Conservation (phyloP, 2,797 vertebrate genomes). For the Ceyx erithaca region DNA sequence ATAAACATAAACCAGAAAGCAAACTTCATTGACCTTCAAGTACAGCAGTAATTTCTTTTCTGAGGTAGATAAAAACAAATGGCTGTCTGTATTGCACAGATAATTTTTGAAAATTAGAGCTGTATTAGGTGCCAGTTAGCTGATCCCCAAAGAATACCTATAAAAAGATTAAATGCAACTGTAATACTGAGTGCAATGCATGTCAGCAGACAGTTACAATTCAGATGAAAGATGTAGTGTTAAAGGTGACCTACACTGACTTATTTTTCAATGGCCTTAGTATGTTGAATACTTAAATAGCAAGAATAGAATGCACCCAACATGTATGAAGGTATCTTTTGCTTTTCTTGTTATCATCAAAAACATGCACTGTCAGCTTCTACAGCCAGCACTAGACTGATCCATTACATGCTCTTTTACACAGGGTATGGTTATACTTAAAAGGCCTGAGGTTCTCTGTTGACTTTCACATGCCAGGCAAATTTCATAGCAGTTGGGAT, state of each 20-base stretch:
- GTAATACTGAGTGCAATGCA: not conserved
- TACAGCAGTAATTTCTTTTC: constrained; percentile 12
- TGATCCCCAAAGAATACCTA: constrained; percentile 22
- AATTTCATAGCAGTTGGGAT: not conserved
- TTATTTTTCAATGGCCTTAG: constrained; percentile 4
- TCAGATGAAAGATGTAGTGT: not conserved
- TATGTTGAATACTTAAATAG: not conserved
- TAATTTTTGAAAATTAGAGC: constrained; percentile 30
- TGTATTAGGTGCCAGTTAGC: constrained; percentile 44
- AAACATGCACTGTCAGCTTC: not conserved
- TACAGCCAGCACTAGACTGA: not conserved
- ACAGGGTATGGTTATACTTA: not conserved
- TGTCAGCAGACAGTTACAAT: constrained; percentile 13
- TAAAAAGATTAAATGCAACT: constrained; percentile 14
- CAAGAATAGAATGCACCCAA: not conserved
- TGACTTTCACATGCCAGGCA: not conserved
- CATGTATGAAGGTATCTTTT: not conserved
- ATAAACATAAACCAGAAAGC: constrained; percentile 46
- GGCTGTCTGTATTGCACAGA: not conserved
- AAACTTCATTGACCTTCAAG: constrained; percentile 13
- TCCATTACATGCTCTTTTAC: not conserved
- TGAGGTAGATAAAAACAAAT: constrained; percentile 42
- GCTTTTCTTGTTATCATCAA: not conserved
- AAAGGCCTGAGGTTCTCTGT: not conserved
- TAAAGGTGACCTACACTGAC: constrained; percentile 19